phyloP scores from a whole-genome alignment of 1,140 invertebrate genomes.

The Himalopsyche phryganea region DNA sequence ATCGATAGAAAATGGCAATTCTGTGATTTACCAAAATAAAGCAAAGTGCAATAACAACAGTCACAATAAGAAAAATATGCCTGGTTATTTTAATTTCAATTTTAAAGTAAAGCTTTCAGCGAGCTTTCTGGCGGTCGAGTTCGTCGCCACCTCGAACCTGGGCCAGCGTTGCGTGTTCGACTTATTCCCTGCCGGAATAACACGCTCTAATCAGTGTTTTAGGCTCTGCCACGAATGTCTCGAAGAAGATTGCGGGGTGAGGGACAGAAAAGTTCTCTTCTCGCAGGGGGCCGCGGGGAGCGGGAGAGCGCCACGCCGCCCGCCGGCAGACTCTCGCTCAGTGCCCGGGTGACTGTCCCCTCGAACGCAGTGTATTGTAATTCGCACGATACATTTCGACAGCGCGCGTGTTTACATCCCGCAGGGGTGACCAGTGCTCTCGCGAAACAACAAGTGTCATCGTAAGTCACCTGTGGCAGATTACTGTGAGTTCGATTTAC shows the following conservation, averaged over 20 bases:
- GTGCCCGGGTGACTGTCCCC: slow-evolving; percentile 27
- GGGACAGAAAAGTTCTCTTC: slow-evolving; percentile 41
- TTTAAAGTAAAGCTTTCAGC: background rate
- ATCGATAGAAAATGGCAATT: too few species aligned
- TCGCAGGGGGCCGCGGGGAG: slow-evolving; percentile 37
- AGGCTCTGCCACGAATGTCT: too few species aligned
- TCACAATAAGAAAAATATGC: background rate
- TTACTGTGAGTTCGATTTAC: too few species aligned
- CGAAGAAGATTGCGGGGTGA: slow-evolving; percentile 40
- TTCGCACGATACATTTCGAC: too few species aligned
- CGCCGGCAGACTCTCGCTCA: slow-evolving; percentile 38
- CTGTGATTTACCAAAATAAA: too few species aligned
- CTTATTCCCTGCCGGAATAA: slow-evolving; percentile 13
- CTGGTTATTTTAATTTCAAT: background rate
- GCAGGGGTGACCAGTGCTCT: background rate
- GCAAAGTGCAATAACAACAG: background rate
- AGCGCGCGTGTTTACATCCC: background rate
- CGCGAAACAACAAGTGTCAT: background rate
- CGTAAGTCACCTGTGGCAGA: too few species aligned
- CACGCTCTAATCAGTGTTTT: slow-evolving; percentile 23
- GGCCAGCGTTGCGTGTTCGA: slow-evolving; percentile 8
- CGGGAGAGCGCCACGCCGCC: slow-evolving; percentile 39
- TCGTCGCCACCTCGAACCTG: slow-evolving; percentile 12
- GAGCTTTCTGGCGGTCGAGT: slow-evolving; percentile 1
- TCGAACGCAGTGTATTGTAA: slow-evolving; percentile 2